Evolutionary conservation across 2,113 vertebrate genomes (phyloP).

Genomic region (Cephalopterus ornatus): DNA sequence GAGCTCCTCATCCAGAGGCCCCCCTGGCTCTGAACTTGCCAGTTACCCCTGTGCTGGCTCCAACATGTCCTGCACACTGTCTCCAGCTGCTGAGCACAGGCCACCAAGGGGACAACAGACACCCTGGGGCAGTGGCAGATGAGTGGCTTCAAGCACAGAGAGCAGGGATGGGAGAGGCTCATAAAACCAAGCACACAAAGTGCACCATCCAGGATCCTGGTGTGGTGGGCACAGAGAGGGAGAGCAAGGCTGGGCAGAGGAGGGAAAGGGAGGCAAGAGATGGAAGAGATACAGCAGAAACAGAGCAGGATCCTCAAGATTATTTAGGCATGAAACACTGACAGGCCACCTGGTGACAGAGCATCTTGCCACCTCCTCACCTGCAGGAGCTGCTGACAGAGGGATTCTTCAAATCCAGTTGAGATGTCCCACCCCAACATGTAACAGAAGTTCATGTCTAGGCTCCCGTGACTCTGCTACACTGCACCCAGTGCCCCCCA

Average conservation of each 20-base stretch:
- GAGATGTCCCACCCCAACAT: background rate
- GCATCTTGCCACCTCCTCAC: background rate
- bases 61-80: rapidly evolving
- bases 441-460: background rate
- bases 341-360: background rate
- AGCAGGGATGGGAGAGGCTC: background rate
- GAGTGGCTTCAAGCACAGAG: background rate
- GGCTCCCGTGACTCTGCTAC: background rate
- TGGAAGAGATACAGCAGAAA: background rate
- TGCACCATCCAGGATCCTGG: background rate
- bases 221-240: background rate
- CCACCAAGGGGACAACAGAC: background rate
- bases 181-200: background rate
- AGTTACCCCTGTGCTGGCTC: background rate
- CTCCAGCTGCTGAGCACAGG: background rate
- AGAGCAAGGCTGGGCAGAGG: background rate
- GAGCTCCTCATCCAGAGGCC: background rate
- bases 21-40: background rate
- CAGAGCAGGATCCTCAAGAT: background rate
- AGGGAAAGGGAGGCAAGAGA: background rate
- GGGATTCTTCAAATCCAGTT: background rate
- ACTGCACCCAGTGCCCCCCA: background rate
- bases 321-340: background rate
- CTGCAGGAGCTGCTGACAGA: background rate
- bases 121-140: background rate